A percentile compares a stretch with the other conserved stretches of the same genome.
Evolutionary conservation across 1,140 invertebrate genomes (phyloP).

Genomic region (Galleria mellonella): DNA sequence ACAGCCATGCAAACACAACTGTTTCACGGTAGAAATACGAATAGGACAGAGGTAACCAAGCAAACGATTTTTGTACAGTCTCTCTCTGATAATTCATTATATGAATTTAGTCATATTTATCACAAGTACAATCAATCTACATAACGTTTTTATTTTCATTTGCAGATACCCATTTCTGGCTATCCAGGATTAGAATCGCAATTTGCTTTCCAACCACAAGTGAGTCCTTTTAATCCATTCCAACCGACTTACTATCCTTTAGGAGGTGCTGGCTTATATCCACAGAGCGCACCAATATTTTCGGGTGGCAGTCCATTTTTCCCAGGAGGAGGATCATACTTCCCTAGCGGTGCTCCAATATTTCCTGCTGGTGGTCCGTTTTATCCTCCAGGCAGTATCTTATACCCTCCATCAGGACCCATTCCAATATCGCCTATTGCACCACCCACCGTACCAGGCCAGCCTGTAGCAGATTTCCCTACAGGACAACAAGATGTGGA

Average conservation of each 20-base stretch:
- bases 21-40: too few relatives aligned
- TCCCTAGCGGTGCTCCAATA: neutral
- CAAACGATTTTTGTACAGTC: too few relatives aligned
- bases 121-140: neutral
- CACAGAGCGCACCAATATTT: neutral
- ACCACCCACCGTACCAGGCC: neutral
- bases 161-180: neutral
- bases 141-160: neutral
- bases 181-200: slow-evolving; percentile 18
- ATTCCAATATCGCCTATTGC: slow-evolving; percentile 3
- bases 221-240: slow-evolving; percentile 18
- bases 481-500: slow-evolving; percentile 35
- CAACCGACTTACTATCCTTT: slow-evolving; percentile 26
- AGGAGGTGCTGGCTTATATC: slow-evolving; percentile 8
- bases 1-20: too few relatives aligned
- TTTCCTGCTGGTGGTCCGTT: slow-evolving; percentile 1
- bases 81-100: too few relatives aligned
- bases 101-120: too few relatives aligned
- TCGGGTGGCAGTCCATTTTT: neutral
- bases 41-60: too few relatives aligned
- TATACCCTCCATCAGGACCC: neutral
- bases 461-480: slow-evolving; percentile 1
- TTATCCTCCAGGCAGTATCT: slow-evolving; percentile 3
- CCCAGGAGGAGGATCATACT: slow-evolving; percentile 2
- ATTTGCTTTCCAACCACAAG: slow-evolving; percentile 35